Evolutionary conservation across 2,113 vertebrate species (phyloP).

Genomic region (Takifugu bimaculatus): DNA sequence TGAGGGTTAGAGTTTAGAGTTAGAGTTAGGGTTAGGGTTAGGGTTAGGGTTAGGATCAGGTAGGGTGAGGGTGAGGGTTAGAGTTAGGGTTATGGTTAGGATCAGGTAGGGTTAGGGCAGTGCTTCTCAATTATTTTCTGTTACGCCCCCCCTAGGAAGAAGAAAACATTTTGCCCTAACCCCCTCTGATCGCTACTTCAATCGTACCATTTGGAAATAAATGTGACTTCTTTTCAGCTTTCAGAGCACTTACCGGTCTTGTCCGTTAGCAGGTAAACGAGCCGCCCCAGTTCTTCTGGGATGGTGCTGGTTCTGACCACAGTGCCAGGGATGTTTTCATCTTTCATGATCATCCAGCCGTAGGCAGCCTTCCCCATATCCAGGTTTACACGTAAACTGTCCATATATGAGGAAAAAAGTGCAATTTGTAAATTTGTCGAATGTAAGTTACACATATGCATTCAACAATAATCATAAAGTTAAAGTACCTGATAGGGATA

Average conservation of each 20-base stretch:
- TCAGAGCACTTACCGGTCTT: conserved; percentile 84
- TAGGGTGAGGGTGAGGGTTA: too few relatives aligned
- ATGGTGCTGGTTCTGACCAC: conserved; percentile 98
- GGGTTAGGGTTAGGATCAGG: too few relatives aligned
- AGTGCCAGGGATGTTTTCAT: conserved; percentile 93
- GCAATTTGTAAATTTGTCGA: not conserved
- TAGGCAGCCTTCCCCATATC: conserved; percentile 98
- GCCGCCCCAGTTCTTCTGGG: conserved; percentile 92
- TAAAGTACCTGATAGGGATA: conserved; percentile 94
- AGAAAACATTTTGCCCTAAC: too few relatives aligned
- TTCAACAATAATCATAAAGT: not conserved
- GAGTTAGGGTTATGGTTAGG: too few relatives aligned
- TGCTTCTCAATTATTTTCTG: too few relatives aligned
- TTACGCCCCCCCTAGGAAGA: too few relatives aligned
- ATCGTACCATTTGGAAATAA: not conserved
- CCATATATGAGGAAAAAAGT: too few relatives aligned
- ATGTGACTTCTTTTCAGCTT: not conserved
- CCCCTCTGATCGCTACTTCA: too few relatives aligned
- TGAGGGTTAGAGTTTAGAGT: too few relatives aligned
- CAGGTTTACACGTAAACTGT: conserved; percentile 94
- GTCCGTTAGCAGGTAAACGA: conserved; percentile 94
- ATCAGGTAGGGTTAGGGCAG: too few relatives aligned
- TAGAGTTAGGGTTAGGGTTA: too few relatives aligned
- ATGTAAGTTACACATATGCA: not conserved
- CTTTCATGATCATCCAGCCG: conserved; percentile 98